A percentile compares a stretch with the other conserved stretches of the same genome.
phyloP scores from a whole-genome alignment of 2,888 invertebrate species.

The Eristalis intricaria region DNA sequence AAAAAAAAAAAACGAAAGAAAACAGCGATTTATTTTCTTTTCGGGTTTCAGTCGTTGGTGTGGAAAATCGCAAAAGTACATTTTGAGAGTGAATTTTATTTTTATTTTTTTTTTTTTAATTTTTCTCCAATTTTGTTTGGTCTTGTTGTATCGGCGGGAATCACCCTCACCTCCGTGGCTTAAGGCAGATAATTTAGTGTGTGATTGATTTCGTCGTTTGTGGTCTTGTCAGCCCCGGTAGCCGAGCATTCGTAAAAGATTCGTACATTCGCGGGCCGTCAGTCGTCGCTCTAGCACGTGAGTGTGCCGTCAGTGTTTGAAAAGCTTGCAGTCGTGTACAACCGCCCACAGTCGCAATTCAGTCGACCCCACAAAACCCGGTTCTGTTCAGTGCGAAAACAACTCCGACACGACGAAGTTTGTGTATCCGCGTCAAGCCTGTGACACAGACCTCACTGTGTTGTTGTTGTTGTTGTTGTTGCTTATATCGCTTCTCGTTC shows the following conservation, averaged over 20 bases:
- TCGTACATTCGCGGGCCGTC: no score
- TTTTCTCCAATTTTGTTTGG: neutral
- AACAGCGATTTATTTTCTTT: neutral
- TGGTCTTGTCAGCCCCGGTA: neutral
- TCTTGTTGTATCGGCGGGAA: neutral
- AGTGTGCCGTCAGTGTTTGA: slow-evolving; percentile 17
- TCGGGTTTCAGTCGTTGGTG: slow-evolving; percentile 1
- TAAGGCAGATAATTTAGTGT: neutral
- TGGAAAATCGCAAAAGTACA: neutral
- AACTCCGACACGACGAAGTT: neutral
- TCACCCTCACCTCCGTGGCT: neutral
- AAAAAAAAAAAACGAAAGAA: neutral
- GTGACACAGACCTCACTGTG: neutral
- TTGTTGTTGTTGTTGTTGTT: no score
- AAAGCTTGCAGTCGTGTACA: neutral
- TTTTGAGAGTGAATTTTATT: neutral
- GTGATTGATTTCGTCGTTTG: slow-evolving; percentile 11
- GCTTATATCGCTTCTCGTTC: no score
- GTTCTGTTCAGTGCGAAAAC: neutral
- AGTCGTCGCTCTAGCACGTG: slow-evolving; percentile 41
- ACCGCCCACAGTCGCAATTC: neutral
- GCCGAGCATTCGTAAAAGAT: slow-evolving; percentile 35
- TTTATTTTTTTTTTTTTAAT: slow-evolving; percentile 9
- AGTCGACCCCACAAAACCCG: neutral
- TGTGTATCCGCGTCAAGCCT: neutral